Base-by-base conservation (phyloP, 2,888 invertebrate genomes). In the Resseliella maxima region DNA sequence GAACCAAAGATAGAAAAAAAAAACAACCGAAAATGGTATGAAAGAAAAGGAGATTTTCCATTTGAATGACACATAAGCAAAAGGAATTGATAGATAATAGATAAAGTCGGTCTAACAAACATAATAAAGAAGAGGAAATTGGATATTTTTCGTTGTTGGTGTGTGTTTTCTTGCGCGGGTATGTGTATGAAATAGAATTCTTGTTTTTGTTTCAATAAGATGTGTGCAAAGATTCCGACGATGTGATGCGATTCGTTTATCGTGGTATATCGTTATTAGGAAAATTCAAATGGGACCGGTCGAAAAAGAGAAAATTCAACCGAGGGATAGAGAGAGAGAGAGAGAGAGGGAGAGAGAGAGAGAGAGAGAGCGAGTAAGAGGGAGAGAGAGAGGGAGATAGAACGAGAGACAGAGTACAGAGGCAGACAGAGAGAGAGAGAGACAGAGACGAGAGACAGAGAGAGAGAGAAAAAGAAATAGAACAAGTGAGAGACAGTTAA, bases 21-120 rank as follows among this genome's bases (percentile, higher is more conserved):
- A 35, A 31, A 31, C n/a, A n/a, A n/a, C n/a, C n/a, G 31, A 72
- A 15, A 31, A 72, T 72, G 18, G 24, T 24, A 10, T 59, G 35
- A 31, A 72, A 27, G 72, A 15, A 72, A 72, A 72, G 72, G 72
- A 72, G 72, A 72, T 72, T 72, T 72, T 72, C 72, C 72, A 72
- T 72, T 72, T 72, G 72, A 72, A 72, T 72, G 72, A 18, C 72
- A 72, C 72, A 72, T 31, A 72, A 72, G 72, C 72, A 72, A 72
- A 27, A 72, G 27, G 72, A 72, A 72, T 72, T 72, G 72, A 72
- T 72, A 72, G 72, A 72, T 72, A 72, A 72, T 72, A 72, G 72
- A 72, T 72, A 72, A 72, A 72, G 72, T 72, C 72, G 72, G 31
- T 72, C 72, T 72, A 31, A 72, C 72, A 72, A 27, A 72, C 72